phyloP scores from a whole-genome alignment of 1,140 invertebrate species.

The Drosophila biarmipes region DNA sequence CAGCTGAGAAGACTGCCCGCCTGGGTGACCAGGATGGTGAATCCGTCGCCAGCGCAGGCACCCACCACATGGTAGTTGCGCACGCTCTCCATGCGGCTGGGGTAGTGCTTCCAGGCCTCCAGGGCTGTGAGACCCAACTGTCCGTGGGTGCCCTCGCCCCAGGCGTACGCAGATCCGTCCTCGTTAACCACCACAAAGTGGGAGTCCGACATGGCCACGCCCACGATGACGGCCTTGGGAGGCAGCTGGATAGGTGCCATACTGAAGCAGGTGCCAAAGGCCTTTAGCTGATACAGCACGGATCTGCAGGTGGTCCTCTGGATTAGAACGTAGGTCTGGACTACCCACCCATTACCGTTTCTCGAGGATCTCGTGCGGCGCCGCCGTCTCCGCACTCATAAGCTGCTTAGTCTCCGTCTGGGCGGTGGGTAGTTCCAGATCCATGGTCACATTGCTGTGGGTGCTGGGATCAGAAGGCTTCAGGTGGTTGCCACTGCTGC shows the following conservation, averaged over 20 bases:
- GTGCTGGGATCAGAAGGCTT: slow-evolving; percentile 22
- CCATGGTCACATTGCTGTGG: slow-evolving; percentile 62
- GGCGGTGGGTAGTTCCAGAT: slow-evolving; percentile 73
- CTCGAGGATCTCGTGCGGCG: slow-evolving; percentile 70
- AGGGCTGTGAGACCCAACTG: slow-evolving; percentile 89
- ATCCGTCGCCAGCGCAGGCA: slow-evolving; percentile 86
- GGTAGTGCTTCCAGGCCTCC: slow-evolving; percentile 86
- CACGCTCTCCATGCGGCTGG: slow-evolving; percentile 87
- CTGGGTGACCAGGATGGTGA: slow-evolving; percentile 89
- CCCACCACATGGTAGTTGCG: slow-evolving; percentile 87
- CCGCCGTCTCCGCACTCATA: slow-evolving; percentile 77
- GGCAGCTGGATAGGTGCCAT: slow-evolving; percentile 87
- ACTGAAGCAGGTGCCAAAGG: slow-evolving; percentile 85
- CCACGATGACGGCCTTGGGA: slow-evolving; percentile 85
- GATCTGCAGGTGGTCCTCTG: slow-evolving; percentile 79
- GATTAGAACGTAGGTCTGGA: background rate
- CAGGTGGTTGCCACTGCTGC: slow-evolving; percentile 25
- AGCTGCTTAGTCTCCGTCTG: slow-evolving; percentile 72
- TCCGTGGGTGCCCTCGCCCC: slow-evolving; percentile 89
- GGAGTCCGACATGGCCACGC: slow-evolving; percentile 87
- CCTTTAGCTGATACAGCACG: slow-evolving; percentile 87
- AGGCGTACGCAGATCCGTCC: slow-evolving; percentile 88
- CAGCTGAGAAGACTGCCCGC: slow-evolving; percentile 90
- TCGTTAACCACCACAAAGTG: slow-evolving; percentile 89
- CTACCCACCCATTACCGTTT: slow-evolving; percentile 44